phyloP scores from a whole-genome alignment of 2,113 vertebrate genomes.

The Chlorodrepanis virens region DNA sequence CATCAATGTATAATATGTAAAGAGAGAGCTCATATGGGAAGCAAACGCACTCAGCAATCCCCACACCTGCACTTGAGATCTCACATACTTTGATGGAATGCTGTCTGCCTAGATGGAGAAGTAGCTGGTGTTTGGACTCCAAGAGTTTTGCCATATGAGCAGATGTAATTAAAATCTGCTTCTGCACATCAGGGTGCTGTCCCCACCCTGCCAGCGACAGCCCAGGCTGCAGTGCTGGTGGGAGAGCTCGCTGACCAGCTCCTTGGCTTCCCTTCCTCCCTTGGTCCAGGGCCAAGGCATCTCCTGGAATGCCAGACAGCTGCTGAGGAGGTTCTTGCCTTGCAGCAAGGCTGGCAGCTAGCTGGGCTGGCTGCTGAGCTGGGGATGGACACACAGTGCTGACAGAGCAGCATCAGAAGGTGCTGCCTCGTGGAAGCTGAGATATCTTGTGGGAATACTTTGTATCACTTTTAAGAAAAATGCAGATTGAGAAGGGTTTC shows the following conservation, averaged over 20 bases:
- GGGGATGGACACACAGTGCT: neutral
- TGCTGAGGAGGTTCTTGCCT: neutral
- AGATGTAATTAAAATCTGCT: constrained; percentile 16
- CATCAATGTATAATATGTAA: neutral
- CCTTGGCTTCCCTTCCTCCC: neutral
- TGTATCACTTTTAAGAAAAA: neutral
- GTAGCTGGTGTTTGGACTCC: neutral
- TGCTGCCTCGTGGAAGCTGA: neutral
- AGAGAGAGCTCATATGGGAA: neutral
- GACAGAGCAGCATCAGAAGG: neutral
- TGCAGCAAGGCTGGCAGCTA: neutral
- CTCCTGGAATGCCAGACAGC: neutral
- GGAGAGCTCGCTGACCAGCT: accelerated
- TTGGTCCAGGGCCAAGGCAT: neutral
- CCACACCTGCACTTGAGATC: accelerated
- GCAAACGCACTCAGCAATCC: neutral
- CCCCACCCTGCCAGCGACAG: neutral
- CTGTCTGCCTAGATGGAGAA: neutral
- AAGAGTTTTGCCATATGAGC: neutral
- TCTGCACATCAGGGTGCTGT: neutral
- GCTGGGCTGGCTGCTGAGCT: neutral
- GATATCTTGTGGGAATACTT: neutral
- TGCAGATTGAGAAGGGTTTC: accelerated
- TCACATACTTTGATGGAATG: neutral
- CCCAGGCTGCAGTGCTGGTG: neutral